Base-by-base conservation (phyloP, 2,888 invertebrate species). In the Augochlorella aurata region DNA sequence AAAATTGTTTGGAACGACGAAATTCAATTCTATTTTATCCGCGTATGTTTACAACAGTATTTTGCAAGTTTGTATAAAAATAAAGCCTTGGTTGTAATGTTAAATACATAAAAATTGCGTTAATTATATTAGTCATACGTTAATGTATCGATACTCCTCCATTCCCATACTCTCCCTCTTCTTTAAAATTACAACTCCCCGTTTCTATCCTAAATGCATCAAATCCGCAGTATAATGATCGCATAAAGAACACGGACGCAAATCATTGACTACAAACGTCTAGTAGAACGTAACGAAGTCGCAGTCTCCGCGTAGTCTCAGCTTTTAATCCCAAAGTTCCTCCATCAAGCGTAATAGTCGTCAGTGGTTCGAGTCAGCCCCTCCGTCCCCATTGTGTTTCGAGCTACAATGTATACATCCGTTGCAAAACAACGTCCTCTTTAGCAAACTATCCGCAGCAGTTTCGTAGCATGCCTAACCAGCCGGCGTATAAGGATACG, bases 401-500 rank as follows among this genome's bases (percentile, higher is more conserved):
- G 10, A 63, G 18, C 16, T 38, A 38, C 5, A 3, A 29, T 24
- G 29, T 29, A 24, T 63, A 24, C 18, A 44, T 38, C 29, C 38
- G n/a, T 38, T 63, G 38, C 65, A 44, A 65, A 44, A 65, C 65
- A 44, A 44, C 65, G 18, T 44, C 63, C 44, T 44, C n/a, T n/a
- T 65, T 9, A 7, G 18, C 65, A 38, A 38, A 12, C 65, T 44
- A n/a, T 65, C n/a, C 44, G 18, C 29, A 29, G 29, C 24, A 29
- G 10, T 38, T 38, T 65, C n/a, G n/a, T n/a, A 44, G 63, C 63
- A 18, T n/a, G 2, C 10, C 38, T 10, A 65, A 44, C 44, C 65
- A 38, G n/a, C n/a, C 18, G 10, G 65, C 66, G 21, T 61, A 77
- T 29, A 67, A 78, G 78, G 66, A 21, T 18, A 50, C 16, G 16